These are phyloP conservation scores for Knipowitschia caucasica DNA, from an alignment of 2,797 vertebrate species.

Conservation along the genomic window DNA sequence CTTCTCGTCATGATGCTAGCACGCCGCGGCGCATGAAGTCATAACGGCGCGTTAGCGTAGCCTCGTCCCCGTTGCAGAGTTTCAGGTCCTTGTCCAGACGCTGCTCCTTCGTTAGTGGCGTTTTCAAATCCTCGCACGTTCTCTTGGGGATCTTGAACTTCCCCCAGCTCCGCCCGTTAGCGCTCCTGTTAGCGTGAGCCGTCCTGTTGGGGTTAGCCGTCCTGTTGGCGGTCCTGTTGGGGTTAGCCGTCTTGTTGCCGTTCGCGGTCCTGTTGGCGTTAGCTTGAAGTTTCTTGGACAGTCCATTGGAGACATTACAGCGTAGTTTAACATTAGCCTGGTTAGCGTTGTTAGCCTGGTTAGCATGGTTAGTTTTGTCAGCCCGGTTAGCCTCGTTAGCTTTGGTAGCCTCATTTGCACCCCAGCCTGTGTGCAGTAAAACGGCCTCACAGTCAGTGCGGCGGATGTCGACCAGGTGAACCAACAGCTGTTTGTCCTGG, in stretches of 20 bases:
- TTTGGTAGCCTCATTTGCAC: not conserved
- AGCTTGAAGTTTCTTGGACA: constrained; percentile 68
- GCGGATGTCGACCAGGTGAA: constrained; percentile 77
- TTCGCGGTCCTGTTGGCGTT: too few species aligned
- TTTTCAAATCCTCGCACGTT: constrained; percentile 43
- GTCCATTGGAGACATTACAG: constrained; percentile 69
- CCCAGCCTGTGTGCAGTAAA: constrained; percentile 47
- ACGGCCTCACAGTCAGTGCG: constrained; percentile 50
- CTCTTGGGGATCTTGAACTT: constrained; percentile 92
- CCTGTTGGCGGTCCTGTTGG: too few species aligned
- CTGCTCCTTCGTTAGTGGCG: constrained; percentile 49
- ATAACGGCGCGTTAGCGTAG: constrained; percentile 80
- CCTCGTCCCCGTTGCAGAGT: constrained; percentile 78
- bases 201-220: too few species aligned
- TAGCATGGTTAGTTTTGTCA: not conserved
- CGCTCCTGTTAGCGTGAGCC: constrained; percentile 59
- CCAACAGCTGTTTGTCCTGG: constrained; percentile 67
- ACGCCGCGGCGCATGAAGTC: constrained; percentile 88
- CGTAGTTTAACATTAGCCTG: too few species aligned
- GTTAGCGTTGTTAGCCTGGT: constrained; percentile 1
- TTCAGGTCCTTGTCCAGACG: constrained; percentile 71
- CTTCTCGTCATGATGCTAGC: constrained; percentile 85
- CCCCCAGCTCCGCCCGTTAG: constrained; percentile 85
- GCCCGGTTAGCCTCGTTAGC: not conserved
- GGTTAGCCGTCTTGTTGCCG: too few species aligned